Base-by-base conservation (phyloP, 1,140 invertebrate genomes). In the Trichonephila clavipes region DNA sequence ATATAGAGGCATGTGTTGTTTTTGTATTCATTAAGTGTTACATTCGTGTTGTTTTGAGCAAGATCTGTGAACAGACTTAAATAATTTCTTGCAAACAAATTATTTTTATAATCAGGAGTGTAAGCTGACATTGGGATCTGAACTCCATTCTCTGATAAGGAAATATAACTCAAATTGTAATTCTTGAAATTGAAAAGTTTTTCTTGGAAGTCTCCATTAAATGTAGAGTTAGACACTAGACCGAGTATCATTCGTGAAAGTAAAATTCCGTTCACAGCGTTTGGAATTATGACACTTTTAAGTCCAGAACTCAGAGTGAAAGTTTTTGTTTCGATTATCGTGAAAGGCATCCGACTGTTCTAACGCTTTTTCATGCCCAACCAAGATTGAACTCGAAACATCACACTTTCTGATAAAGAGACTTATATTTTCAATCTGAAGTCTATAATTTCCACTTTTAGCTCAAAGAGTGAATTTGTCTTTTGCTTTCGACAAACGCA, bases 401-500 rank as follows among this genome's bases (percentile, higher is more conserved):
- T 82, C 77, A 18, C 77, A 82, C 40, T 51, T 82, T 51, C 77
- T 16, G 21, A 82, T 82, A n/a, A 82, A 82, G 28, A 82, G 44
- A 34, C 34, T 19, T 44, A 51, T 51, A 18, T 82, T 82, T 82
- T 82, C 34, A 44, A 82, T 82, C 18, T 34, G 18, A 14, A 82
- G 77, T 1, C 21, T 8, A 18, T 16, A 82, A 7, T 28, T 10
- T 2, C 28, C 28, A 0, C 0, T 51, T 12, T 16, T 51, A 21
- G 77, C 77, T 44, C 18, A 3, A 16, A 82, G 44, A 82, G 34
- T 7, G 16, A 82, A 82, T 19, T 16, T 2, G 1, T 16, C 28
- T 82, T 82, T 82, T 82, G 77, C 77, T 51, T 82, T 82, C 21
- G 21, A 34, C 77, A 82, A 82, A 44, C 21, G 12, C 28, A 82